Base-by-base conservation (phyloP, 2,113 vertebrate species). In the Geococcyx californianus region DNA sequence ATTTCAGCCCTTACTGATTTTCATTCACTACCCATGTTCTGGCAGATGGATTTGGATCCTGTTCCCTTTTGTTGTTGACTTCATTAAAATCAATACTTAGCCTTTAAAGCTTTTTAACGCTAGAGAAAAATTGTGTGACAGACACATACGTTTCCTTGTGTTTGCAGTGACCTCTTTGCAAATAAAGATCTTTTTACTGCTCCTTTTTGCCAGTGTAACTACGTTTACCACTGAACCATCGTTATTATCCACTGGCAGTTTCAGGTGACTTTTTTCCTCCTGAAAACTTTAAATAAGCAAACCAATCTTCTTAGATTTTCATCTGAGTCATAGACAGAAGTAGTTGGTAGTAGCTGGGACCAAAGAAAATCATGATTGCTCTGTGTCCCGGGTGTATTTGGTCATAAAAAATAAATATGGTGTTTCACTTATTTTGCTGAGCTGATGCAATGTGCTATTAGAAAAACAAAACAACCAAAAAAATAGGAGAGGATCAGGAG, bases 1-100 rank as follows among this genome's bases (percentile, higher is more conserved):
- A 82, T 70, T 95, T 94, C 85, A 60, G 21, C 76, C 58, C 33
- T 94, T 94, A 31, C 63, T 80, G 67, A 44, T 91, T 83, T 89
- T 75, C 44, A 42, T 80, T 94, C 55, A 84, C 55, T 15, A 19
- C 26, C 40, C 40, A 8, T 72, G 18, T 85, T 79, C 79, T 84
- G 86, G 66, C 44, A 72, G 51, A 70, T 84, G 38, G 72, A 58
- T n/a, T 88, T 79, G 45, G n/a, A 70, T 60, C n/a, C 56, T 58
- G 14, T 89, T 93, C 64, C 47, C 34, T 66, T 82, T 73, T 19
- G 10, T 73, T 95, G 36, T 38, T 86, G 16, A 42, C 34, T 45
- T 80, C 42, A 77, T 28, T 80, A 76, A 83, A 87, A 73, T 52
- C 72, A 77, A 12, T 78, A 56, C 21, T 69, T 64, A 83, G 33